Percentiles rank a stretch among this genome's conserved stretches.
Evolutionary conservation across 2,797 vertebrate species (phyloP).

Genomic region (Diplodus sargus): DNA sequence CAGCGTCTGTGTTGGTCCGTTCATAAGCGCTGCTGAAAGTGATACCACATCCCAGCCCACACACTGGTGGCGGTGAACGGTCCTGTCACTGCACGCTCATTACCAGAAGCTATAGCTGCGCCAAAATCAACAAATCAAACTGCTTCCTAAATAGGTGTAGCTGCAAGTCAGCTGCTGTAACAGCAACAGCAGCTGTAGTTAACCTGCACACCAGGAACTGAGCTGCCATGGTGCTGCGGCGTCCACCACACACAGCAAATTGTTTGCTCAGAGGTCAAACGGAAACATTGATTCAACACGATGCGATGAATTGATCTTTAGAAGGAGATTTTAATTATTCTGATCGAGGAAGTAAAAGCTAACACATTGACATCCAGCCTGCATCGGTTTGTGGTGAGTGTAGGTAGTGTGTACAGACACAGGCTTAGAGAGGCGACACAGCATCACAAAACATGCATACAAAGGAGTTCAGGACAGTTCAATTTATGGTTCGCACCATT

Average conservation of each 20-base stretch:
- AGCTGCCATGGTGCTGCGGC: not conserved
- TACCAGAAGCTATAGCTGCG: slow-evolving; percentile 48
- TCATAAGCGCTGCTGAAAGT: slow-evolving; percentile 57
- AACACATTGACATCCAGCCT: not conserved
- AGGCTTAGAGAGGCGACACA: not conserved
- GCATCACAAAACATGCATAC: not conserved
- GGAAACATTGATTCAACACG: not conserved
- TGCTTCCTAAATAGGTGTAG: slow-evolving; percentile 44
- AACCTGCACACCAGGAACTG: slow-evolving; percentile 17
- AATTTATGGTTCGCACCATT: not conserved
- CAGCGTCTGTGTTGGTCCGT: slow-evolving; percentile 39
- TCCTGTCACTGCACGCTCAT: slow-evolving; percentile 68
- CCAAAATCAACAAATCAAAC: slow-evolving; percentile 55
- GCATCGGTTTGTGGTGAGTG: not conserved
- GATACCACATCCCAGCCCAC: slow-evolving; percentile 51
- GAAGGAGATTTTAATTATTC: not conserved
- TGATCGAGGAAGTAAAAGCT: not conserved
- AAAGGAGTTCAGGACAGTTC: not conserved
- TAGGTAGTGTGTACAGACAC: not conserved
- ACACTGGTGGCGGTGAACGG: slow-evolving; percentile 37
- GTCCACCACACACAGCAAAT: not conserved
- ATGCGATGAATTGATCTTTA: slow-evolving; percentile 3
- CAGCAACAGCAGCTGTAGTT: slow-evolving; percentile 5
- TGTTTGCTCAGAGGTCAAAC: not conserved
- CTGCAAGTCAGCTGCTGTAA: slow-evolving; percentile 10